These are phyloP conservation scores for Cuniculus paca DNA, from an alignment of 2,797 vertebrate genomes.

Conservation along the genomic window DNA sequence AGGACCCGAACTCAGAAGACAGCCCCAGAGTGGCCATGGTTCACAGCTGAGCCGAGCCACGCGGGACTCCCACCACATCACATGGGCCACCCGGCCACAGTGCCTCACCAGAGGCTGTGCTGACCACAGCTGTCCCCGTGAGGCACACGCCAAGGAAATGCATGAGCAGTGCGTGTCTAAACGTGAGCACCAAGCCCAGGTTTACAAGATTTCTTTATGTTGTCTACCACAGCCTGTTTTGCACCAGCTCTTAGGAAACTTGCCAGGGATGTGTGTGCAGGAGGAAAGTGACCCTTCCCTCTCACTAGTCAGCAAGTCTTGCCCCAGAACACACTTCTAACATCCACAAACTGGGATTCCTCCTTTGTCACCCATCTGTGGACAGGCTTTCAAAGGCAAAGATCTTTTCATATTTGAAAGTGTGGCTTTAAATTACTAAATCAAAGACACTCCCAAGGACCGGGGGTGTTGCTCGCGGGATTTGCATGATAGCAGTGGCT, in stretches of 20 bases:
- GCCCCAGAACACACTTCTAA: neutral
- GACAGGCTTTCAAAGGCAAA: neutral
- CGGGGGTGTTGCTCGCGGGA: neutral
- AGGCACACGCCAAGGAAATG: neutral
- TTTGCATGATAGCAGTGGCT: neutral
- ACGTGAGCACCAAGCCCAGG: neutral
- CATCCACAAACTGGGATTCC: constrained; percentile 18
- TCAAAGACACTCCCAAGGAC: neutral
- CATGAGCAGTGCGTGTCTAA: neutral
- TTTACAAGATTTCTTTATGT: neutral
- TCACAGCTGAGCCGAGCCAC: neutral
- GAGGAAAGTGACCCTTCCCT: neutral
- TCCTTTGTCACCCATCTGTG: neutral
- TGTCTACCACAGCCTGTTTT: neutral
- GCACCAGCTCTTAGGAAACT: neutral
- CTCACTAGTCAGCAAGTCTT: neutral
- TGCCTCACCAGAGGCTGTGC: too few relatives aligned
- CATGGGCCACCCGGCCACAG: neutral
- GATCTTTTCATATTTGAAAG: neutral
- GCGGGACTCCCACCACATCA: too few relatives aligned
- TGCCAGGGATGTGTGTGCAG: neutral
- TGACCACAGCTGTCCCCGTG: neutral
- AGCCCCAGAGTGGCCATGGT: neutral
- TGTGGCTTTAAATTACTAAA: neutral
- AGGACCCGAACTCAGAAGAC: too few relatives aligned